Conservation (phyloP, 2,888 invertebrate species). For the Eupithecia exiguata region DNA sequence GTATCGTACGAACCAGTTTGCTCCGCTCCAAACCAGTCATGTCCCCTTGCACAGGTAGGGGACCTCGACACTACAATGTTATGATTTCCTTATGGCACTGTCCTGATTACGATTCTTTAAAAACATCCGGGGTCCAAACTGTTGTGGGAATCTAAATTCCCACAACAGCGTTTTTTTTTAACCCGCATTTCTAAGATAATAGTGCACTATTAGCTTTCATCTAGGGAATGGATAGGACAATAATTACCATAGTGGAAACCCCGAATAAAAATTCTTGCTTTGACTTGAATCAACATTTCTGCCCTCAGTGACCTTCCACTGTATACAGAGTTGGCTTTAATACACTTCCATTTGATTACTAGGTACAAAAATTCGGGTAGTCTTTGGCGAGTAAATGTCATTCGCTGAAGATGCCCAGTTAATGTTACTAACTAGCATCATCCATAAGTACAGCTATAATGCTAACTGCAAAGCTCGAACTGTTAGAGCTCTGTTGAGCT, state of each 20-base stretch:
- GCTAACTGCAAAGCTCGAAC: not conserved
- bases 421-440: not conserved
- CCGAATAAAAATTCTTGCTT: not conserved
- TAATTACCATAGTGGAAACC: not conserved
- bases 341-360: not conserved
- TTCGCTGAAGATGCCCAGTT: too few species aligned
- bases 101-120: constrained; percentile 27
- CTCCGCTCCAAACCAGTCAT: not conserved
- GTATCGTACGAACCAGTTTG: constrained; percentile 1
- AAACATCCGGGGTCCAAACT: not conserved
- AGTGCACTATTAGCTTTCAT: too few species aligned
- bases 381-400: too few species aligned
- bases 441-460: not conserved
- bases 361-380: not conserved
- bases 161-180: too few species aligned
- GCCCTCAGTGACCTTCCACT: not conserved
- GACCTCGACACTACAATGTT: constrained; percentile 16
- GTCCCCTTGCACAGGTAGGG: constrained; percentile 14
- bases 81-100: constrained; percentile 20
- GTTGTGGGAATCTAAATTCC: not conserved
- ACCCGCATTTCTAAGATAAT: not conserved
- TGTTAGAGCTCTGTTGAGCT: too few species aligned
- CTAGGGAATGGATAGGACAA: not conserved
- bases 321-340: not conserved
- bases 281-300: too few species aligned